phyloP scores from a whole-genome alignment of 2,888 invertebrate species.

The Aphodius sticticus region DNA sequence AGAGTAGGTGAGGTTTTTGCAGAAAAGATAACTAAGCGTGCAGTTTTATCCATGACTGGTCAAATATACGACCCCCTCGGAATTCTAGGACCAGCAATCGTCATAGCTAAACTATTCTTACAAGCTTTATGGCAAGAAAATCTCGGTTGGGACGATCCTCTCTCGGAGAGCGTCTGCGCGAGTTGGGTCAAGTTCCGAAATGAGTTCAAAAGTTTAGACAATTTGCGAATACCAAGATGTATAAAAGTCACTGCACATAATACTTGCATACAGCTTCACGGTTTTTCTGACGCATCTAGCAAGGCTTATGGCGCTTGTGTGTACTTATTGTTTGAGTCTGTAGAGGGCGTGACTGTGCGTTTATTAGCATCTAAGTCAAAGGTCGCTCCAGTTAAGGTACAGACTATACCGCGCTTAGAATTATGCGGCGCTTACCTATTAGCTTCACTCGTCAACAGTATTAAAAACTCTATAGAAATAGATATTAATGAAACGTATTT shows the following conservation, averaged over 20 bases:
- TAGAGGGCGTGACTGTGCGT: too few species aligned
- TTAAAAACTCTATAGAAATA: too few species aligned
- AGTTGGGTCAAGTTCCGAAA: background rate
- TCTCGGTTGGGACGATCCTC: background rate
- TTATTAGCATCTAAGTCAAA: too few species aligned
- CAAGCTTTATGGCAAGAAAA: background rate
- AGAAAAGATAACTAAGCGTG: conserved; percentile 6
- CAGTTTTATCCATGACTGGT: background rate
- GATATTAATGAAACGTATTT: too few species aligned
- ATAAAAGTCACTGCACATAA: background rate
- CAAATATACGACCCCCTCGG: background rate
- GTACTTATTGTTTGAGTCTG: background rate
- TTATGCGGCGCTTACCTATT: too few species aligned
- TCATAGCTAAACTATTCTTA: background rate
- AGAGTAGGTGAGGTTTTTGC: background rate
- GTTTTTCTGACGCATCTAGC: background rate
- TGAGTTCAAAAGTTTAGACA: background rate
- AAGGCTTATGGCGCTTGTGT: background rate
- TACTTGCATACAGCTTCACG: background rate
- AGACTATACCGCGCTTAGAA: too few species aligned
- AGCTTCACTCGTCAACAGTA: too few species aligned
- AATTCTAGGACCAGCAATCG: background rate
- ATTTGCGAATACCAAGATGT: background rate
- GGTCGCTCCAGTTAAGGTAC: too few species aligned
- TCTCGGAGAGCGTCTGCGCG: background rate